A percentile compares a stretch with the other conserved stretches of the same genome.
Conservation (phyloP, 1,140 invertebrate genomes). For the Sweltsa coloradensis region DNA sequence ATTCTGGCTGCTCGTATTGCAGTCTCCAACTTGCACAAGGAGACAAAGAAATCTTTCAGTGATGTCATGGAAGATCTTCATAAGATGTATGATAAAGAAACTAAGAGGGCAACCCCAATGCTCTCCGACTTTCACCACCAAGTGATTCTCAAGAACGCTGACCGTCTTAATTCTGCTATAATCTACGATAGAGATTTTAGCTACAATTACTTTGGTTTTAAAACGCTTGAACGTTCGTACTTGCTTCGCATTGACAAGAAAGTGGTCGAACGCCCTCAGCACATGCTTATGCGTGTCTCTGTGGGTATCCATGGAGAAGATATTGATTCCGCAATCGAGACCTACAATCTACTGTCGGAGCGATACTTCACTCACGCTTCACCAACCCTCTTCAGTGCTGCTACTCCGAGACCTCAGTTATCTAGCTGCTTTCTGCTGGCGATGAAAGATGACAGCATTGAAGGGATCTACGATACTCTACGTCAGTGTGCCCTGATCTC, state of each 20-base stretch:
- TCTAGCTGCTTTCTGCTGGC: constrained; percentile 94
- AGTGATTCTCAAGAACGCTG: constrained; percentile 78
- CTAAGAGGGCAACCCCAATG: constrained; percentile 58
- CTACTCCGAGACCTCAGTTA: constrained; percentile 81
- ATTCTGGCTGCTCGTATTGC: constrained; percentile 90
- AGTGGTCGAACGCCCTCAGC: constrained; percentile 92
- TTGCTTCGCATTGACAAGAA: constrained; percentile 88
- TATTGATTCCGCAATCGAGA: constrained; percentile 87
- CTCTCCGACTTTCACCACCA: constrained; percentile 75
- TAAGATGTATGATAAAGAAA: constrained; percentile 60
- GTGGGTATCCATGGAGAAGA: constrained; percentile 94
- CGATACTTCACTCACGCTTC: constrained; percentile 97
- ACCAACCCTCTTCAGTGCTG: constrained; percentile 93
- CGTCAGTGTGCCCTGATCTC: constrained; percentile 93
- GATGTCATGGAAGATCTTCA: constrained; percentile 86
- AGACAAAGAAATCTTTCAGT: constrained; percentile 82
- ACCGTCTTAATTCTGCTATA: constrained; percentile 87
- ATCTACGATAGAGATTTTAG: constrained; percentile 95
- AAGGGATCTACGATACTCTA: constrained; percentile 94
- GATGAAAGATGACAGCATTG: constrained; percentile 93
- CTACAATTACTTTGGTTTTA: constrained; percentile 99
- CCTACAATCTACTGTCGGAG: constrained; percentile 92
- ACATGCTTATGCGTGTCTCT: constrained; percentile 97
- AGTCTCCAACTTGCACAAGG: constrained; percentile 95
- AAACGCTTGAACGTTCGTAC: constrained; percentile 94